Base-by-base conservation (phyloP, 1,140 invertebrate species). In the Ladona fulva region DNA sequence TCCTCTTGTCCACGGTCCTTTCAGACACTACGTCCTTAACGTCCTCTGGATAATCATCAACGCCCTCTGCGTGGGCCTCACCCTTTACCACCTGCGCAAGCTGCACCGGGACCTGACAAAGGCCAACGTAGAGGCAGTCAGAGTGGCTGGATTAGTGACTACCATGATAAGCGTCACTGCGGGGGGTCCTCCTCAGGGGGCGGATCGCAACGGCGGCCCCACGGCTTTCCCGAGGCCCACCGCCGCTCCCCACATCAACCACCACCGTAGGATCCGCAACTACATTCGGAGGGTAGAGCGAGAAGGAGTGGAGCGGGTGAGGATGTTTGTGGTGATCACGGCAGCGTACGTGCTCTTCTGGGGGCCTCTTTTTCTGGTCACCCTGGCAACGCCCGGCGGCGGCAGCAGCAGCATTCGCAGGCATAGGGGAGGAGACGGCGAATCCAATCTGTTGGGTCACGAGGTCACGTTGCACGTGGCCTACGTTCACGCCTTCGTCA, bases 31-130 rank as follows among this genome's bases (percentile, higher is more conserved):
- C 83, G 93, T 96, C 77, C 90, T 96, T 74, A 95, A 96, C 84
- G 91, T 94, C 7, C 87, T 96, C 0, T 97, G 95, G 95, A 95
- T 95, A 77, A 88, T 92, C 74, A 93, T 96, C 80, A 95, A 96
- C 83, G 88, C 94, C 42, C 92, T 95, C 78, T 95, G 94, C 84
- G 91, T 96, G n/a, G 86, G 90, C 25, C 86, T 96, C n/a, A 95
- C 94, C 10, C 87, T 93, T 29, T 92, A 95, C 84, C 94, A 95
- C 83, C 89, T 96, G 74, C 87, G 91, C 81, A 95, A 95, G 83
- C 89, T 97, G 52, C 92, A 95, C 85, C 88, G 91, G 78, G 93
- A 96, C 84, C 88, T 97, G 24, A 93, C 92, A 66, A 94, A 93
- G 85, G 91, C 89, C 0, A 84, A 84, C 75, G 74, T 85, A 29